Evolutionary conservation across 2,888 invertebrate species (phyloP).

Genomic region (Luffia ferchaultella): DNA sequence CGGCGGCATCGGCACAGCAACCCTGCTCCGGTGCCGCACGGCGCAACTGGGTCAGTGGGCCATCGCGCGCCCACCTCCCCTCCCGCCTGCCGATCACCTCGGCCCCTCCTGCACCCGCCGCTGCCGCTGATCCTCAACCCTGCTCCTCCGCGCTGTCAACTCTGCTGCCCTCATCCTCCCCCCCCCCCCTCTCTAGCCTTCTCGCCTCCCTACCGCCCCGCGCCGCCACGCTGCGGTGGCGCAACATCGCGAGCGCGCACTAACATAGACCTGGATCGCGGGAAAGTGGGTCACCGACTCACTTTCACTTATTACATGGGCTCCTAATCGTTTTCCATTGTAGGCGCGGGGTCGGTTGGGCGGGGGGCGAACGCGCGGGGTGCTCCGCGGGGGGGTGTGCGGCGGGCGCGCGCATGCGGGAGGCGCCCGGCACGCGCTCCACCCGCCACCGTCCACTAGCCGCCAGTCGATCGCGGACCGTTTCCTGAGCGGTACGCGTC

Average conservation of each 20-base stretch:
- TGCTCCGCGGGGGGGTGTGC: slow-evolving; percentile 62
- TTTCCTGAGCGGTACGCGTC: slow-evolving; percentile 42
- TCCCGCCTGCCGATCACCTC: no score
- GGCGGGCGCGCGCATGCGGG: slow-evolving; percentile 38
- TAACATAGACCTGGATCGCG: slow-evolving; percentile 94
- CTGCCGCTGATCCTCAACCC: no score
- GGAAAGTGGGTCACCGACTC: slow-evolving; percentile 91
- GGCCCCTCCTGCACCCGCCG: no score
- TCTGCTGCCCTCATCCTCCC: no score
- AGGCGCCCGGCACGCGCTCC: slow-evolving; percentile 47
- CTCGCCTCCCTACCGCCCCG: slow-evolving; percentile 31
- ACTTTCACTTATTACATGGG: slow-evolving; percentile 90
- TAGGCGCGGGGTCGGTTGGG: slow-evolving; percentile 66
- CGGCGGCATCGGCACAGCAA: slow-evolving; percentile 57
- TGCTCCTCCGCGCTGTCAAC: no score
- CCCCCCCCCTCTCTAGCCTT: slow-evolving; percentile 29
- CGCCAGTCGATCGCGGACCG: slow-evolving; percentile 61
- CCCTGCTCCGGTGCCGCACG: slow-evolving; percentile 59
- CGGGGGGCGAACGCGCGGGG: slow-evolving; percentile 54
- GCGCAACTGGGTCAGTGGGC: slow-evolving; percentile 5
- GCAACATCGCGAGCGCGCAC: slow-evolving; percentile 65
- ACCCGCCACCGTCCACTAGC: slow-evolving; percentile 57
- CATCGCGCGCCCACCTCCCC: slow-evolving; percentile 20
- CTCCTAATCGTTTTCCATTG: slow-evolving; percentile 77
- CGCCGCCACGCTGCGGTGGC: slow-evolving; percentile 64